Evolutionary conservation across 2,888 invertebrate genomes (phyloP), one percentile per base, ranked within the genome.

Genomic region (Lasius platythorax): DNA sequence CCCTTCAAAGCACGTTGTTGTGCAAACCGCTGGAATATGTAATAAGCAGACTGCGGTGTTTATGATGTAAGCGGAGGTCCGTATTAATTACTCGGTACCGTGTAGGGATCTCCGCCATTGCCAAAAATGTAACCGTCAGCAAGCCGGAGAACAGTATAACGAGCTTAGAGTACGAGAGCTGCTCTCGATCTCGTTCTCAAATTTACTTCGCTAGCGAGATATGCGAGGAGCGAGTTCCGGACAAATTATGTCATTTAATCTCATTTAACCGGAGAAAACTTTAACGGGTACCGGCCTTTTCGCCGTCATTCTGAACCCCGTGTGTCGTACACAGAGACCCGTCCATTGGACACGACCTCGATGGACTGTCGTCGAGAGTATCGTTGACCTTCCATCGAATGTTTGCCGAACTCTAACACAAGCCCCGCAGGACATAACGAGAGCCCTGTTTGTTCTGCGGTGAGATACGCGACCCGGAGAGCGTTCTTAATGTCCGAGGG

Each of bases 231-330:
- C 58, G 68, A 74, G 75, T 87, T 74, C 70, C 73, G 81, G 87
- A 46, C 61, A 88, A 89, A 88, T 87, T 88, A 84, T 81, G 86
- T 85, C 84, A 82, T 85, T 87, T 87, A 87, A 89, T 89, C 88
- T 83, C 85, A 87, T 89, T 89, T 89, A 83, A 86, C 63, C 83
- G 82, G 66, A 82, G 79, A 85, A 89, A 85, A 87, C 86, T 86
- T 85, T 64, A 53, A 78, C 78, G 79, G 66, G 67, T 40, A 30
- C 50, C 82, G 28, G 58, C 66, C 37, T 81, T 63, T 72, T 40
- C 76, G 63, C 53, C 66, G 72, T 68, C 87, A 58, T 85, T 68
- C 73, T 30, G 72, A 50, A 61, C 46, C 46, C 61, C 43, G 37
- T 68, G 82, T 75, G 67, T 12, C 67, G n/a, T 30, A 9, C 53